Conservation (phyloP, 2,888 invertebrate species). For the Galerucella pusilla region DNA sequence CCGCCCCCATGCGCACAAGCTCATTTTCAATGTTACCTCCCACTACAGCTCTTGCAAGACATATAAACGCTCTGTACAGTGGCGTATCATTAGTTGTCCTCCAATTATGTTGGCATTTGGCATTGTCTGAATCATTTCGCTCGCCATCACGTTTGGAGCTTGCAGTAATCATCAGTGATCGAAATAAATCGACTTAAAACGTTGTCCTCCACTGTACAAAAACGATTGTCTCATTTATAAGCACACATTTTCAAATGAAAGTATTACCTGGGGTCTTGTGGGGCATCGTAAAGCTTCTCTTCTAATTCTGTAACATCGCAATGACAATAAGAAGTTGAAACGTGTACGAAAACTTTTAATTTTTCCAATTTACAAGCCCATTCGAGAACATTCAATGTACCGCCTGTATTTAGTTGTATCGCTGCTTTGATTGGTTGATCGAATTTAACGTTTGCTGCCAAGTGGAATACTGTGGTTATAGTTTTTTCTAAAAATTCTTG, state of each 20-base stretch:
- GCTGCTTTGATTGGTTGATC: conserved; percentile 74
- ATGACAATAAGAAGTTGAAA: conserved; percentile 94
- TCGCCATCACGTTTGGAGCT: too few species aligned
- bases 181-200: too few species aligned
- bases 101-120: too few species aligned
- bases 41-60: too few species aligned
- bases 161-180: too few species aligned
- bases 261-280: conserved; percentile 60
- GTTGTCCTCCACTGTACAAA: too few species aligned
- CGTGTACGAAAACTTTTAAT: conserved; percentile 76
- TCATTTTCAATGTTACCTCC: too few species aligned
- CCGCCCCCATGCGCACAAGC: too few species aligned
- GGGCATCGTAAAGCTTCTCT: conserved; percentile 81
- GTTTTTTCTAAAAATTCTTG: conserved; percentile 65
- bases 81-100: too few species aligned
- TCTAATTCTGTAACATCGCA: conserved; percentile 82
- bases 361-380: conserved; percentile 56
- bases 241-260: not conserved
- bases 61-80: too few species aligned
- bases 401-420: conserved; percentile 72
- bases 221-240: too few species aligned
- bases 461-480: conserved; percentile 76
- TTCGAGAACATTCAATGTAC: conserved; percentile 58
- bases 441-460: conserved; percentile 79
- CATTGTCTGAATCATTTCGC: too few species aligned